Base-by-base conservation (phyloP, 2,113 vertebrate genomes). In the Sapayoa aenigma region DNA sequence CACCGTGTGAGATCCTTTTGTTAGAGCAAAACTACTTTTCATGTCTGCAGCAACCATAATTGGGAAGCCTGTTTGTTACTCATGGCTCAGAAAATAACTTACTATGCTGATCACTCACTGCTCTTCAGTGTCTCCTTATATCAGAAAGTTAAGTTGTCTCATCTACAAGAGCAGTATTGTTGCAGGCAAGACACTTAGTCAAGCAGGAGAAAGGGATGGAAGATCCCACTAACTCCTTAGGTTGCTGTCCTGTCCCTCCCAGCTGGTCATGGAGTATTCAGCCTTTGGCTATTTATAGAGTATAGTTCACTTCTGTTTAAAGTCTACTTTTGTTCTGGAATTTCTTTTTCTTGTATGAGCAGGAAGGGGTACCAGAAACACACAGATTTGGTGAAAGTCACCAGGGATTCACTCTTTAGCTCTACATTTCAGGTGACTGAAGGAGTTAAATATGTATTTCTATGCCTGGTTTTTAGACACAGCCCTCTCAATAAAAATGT, bases 51-150 rank as follows among this genome's bases (percentile, higher is more conserved):
- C 23, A 73, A 55, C 8, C 39, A 71, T 12, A 69, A 53, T 11
- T 37, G 5, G 22, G 41, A 76, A 33, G 11, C 14, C 50, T 50
- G 23, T 68, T 92, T 73, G 14, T 81, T 65, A 80, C 30, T 77
- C 0, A 0, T 73, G 50, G 14, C 55, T 56, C 53, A 46, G 37
- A 82, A 94, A 58, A 18, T 9, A 55, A 66, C 31, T 77, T 50
- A 50, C 30, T 62, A 0, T 16, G 1, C 8, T 79, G 52, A 37
- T 37, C 4, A 7, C 60, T 85, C 2, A 0, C 44, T 74, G 25
- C 6, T 60, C 31, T 50, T 72, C 2, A 2, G 15, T 41, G 25
- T 52, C 20, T 67, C 46, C 68, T 73, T 8, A 2, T 30, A 33
- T 4, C 12, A 53, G 39, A 59, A 86, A 25, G 9, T 35, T 66